These are phyloP conservation scores for Sebastiscus tertius DNA, from an alignment of 2,797 vertebrate species.

Conservation along the genomic window DNA sequence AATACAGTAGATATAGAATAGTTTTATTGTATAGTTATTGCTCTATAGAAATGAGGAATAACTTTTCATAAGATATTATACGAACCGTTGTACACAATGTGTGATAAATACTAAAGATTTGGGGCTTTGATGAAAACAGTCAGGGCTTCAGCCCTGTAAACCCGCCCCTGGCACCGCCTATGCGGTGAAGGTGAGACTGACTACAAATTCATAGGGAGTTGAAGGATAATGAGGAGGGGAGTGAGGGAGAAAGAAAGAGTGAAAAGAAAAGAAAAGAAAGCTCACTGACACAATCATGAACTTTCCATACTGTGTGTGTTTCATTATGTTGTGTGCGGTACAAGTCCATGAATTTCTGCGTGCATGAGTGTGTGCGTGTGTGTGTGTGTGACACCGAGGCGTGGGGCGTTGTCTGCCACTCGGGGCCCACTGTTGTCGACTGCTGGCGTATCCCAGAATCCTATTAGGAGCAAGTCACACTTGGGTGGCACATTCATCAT, in stretches of 20 bases:
- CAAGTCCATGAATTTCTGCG: background rate
- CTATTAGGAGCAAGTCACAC: conserved; percentile 84
- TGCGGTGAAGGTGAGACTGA: conserved; percentile 16
- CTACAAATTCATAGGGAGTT: conserved; percentile 22
- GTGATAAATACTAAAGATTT: background rate
- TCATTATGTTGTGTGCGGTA: conserved; percentile 2
- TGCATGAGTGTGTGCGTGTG: conserved; percentile 23
- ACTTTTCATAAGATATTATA: too few relatives aligned
- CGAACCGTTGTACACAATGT: fast-evolving
- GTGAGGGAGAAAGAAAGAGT: conserved; percentile 25
- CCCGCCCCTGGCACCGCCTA: background rate
- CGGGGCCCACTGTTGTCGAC: conserved; percentile 72
- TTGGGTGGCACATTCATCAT: conserved; percentile 86
- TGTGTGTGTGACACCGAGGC: conserved; percentile 48
- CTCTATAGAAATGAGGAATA: too few relatives aligned
- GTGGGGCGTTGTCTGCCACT: conserved; percentile 70
- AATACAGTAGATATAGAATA: too few relatives aligned
- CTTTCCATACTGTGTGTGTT: conserved; percentile 28
- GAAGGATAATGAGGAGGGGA: conserved; percentile 42
- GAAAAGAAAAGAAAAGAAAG: conserved; percentile 28
- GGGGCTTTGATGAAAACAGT: background rate
- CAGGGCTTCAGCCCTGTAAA: background rate
- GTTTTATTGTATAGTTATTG: too few relatives aligned
- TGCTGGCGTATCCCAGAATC: conserved; percentile 76
- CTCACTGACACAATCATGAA: conserved; percentile 45